A percentile compares a stretch with the other conserved stretches of the same genome.
Conservation (phyloP, 2,797 vertebrate species). For the Echeneis naucrates region DNA sequence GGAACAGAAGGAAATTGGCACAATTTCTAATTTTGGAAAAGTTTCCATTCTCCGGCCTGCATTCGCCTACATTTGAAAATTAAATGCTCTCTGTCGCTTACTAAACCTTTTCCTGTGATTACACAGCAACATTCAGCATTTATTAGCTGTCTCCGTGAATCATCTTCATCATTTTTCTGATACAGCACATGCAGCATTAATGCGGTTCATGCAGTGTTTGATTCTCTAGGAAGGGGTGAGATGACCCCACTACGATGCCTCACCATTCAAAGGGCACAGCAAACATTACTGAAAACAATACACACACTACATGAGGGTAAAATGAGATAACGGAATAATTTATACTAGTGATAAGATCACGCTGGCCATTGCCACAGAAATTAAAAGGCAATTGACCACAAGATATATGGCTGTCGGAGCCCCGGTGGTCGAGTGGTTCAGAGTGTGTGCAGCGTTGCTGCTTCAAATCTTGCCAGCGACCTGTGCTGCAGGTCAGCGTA, state of each 20-base stretch:
- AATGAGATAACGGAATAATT: background rate
- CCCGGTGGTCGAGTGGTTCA: too few species aligned
- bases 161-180: background rate
- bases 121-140: background rate
- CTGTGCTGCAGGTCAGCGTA: too few species aligned
- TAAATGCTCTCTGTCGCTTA: background rate
- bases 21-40: slow-evolving; percentile 3
- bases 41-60: background rate
- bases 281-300: background rate
- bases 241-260: background rate
- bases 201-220: background rate
- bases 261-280: background rate
- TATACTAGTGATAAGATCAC: background rate
- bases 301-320: background rate
- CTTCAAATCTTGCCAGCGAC: too few species aligned
- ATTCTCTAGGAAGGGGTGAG: background rate
- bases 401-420: too few species aligned
- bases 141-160: background rate
- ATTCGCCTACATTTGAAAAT: slow-evolving; percentile 6
- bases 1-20: slow-evolving; percentile 22
- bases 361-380: too few species aligned
- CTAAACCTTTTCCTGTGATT: background rate
- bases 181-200: background rate
- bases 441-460: too few species aligned
- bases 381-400: too few species aligned